These are phyloP conservation scores for Montifringilla adamsi DNA, from an alignment of 2,113 vertebrate species.

Conservation along the genomic window DNA sequence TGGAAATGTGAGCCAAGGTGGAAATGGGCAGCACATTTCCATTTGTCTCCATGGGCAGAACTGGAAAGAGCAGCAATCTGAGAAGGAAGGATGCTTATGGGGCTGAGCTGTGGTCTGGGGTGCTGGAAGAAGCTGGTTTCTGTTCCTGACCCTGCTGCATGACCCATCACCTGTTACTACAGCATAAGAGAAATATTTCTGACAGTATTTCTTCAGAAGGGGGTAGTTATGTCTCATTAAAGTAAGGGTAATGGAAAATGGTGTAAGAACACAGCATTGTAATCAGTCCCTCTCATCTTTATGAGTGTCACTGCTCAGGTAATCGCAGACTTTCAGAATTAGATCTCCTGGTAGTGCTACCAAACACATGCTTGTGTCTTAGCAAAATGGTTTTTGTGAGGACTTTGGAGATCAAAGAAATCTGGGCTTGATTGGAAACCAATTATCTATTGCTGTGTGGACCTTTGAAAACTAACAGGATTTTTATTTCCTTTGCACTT, in stretches of 20 bases:
- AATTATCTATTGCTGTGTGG: constrained; percentile 32
- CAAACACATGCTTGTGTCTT: background rate
- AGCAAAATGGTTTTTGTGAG: constrained; percentile 2
- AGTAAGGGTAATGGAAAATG: background rate
- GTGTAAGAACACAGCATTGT: background rate
- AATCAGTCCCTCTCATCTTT: background rate
- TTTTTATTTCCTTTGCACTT: constrained; percentile 49
- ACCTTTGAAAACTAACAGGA: constrained; percentile 24
- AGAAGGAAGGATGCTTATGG: background rate
- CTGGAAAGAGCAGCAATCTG: background rate
- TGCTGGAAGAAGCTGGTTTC: background rate
- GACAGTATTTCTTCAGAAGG: background rate
- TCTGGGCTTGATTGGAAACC: constrained; percentile 50
- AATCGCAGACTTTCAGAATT: background rate
- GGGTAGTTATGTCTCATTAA: background rate
- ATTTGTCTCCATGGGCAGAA: background rate
- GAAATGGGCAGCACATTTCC: background rate
- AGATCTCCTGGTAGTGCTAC: background rate
- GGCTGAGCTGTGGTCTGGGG: background rate
- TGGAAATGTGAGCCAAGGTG: background rate
- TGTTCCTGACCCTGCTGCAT: background rate
- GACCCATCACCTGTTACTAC: background rate
- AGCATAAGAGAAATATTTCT: background rate
- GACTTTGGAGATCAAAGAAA: constrained; percentile 23
- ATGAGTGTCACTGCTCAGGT: background rate